phyloP scores from a whole-genome alignment of 1,140 invertebrate genomes.

The Drosophila nikananu region DNA sequence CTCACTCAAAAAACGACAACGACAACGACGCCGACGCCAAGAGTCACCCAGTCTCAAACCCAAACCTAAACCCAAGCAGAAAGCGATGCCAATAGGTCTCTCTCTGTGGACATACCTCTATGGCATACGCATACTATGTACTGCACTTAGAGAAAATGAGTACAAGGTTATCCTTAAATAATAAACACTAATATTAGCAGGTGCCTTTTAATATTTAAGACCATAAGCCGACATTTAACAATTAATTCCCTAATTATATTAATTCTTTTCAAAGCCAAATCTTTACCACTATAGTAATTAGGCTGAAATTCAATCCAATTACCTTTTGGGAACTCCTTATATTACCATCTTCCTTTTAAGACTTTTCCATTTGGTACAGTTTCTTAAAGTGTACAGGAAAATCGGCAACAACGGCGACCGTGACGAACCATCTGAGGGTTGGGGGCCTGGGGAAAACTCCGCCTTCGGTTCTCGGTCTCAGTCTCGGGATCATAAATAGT shows the following conservation, averaged over 20 bases:
- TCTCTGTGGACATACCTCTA: conserved; percentile 28
- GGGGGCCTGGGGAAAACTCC: conserved; percentile 13
- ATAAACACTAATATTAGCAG: background rate
- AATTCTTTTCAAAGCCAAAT: background rate
- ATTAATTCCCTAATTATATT: background rate
- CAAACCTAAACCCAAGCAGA: conserved; percentile 20
- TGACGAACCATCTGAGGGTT: conserved; percentile 44
- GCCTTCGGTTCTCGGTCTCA: conserved; percentile 22
- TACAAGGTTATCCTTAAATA: background rate
- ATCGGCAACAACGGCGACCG: conserved; percentile 65
- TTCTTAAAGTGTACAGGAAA: conserved; percentile 39
- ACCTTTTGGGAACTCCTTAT: no score
- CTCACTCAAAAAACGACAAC: conserved; percentile 19
- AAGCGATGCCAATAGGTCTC: conserved; percentile 41
- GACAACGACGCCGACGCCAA: conserved; percentile 48
- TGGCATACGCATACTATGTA: conserved; percentile 12
- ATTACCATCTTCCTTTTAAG: no score
- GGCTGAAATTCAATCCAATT: no score
- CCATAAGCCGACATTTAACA: background rate
- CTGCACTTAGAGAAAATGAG: background rate
- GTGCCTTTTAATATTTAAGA: background rate
- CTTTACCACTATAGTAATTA: no score
- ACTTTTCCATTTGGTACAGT: no score
- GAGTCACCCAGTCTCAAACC: conserved; percentile 45
- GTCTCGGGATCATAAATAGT: conserved; percentile 71